phyloP scores from a whole-genome alignment of 2,888 invertebrate species.

The Dynastes maya region DNA sequence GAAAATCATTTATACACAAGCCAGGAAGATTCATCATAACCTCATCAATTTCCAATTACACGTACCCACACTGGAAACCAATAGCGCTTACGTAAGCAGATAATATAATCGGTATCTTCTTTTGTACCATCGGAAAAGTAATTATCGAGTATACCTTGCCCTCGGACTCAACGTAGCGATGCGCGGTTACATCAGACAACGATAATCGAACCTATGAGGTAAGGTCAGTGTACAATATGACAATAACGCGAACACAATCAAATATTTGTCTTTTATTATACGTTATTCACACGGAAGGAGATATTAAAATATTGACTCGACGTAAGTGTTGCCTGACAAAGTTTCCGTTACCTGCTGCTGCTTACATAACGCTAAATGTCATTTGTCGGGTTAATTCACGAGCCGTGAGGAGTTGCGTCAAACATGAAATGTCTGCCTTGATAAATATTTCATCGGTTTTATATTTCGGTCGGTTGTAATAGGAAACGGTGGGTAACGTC shows the following conservation, averaged over 20 bases:
- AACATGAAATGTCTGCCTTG: too few relatives aligned
- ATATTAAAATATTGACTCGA: not conserved
- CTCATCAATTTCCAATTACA: conserved; percentile 13
- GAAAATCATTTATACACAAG: not conserved
- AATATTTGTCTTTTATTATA: conserved; percentile 10
- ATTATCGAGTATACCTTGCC: not conserved
- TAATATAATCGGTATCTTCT: not conserved
- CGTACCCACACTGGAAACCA: not conserved
- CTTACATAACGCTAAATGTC: conserved; percentile 2
- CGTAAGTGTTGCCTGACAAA: not conserved
- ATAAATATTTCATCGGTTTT: too few relatives aligned
- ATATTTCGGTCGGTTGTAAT: too few relatives aligned
- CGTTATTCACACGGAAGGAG: not conserved
- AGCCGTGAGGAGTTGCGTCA: too few relatives aligned
- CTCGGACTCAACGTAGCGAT: too few relatives aligned
- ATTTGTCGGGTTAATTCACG: not conserved
- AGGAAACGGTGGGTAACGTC: too few relatives aligned
- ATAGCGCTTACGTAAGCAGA: not conserved
- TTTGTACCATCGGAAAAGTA: conserved; percentile 4
- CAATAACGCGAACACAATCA: not conserved
- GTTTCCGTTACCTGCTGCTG: not conserved
- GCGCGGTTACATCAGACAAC: too few relatives aligned
- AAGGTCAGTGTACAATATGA: not conserved
- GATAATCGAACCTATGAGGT: too few relatives aligned
- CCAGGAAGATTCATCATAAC: not conserved